phyloP scores from a whole-genome alignment of 2,113 vertebrate genomes.

The Erythrocebus patas region DNA sequence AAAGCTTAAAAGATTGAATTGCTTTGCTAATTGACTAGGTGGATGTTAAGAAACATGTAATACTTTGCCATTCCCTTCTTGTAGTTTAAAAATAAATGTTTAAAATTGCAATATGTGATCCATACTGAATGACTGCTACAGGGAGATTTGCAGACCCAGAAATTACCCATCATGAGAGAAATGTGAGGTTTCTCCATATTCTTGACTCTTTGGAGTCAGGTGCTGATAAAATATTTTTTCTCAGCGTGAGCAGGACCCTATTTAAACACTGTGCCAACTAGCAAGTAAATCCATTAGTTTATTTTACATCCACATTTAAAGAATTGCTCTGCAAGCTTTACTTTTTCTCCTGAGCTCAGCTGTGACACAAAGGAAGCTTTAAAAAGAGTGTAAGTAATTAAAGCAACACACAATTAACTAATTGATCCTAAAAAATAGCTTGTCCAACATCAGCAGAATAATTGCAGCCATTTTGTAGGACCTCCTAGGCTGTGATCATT shows the following conservation, averaged over 20 bases:
- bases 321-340: slow-evolving; percentile 46
- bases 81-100: neutral
- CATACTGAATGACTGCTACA: neutral
- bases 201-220: neutral
- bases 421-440: slow-evolving; percentile 14
- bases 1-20: neutral
- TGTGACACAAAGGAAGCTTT: neutral
- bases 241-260: slow-evolving; percentile 9
- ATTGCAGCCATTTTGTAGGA: neutral
- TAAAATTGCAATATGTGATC: neutral
- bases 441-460: neutral
- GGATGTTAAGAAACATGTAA: neutral
- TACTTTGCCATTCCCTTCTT: neutral
- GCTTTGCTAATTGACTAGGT: slow-evolving; percentile 1
- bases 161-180: neutral
- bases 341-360: slow-evolving; percentile 13
- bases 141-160: neutral
- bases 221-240: slow-evolving; percentile 7
- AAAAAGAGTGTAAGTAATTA: slow-evolving; percentile 22
- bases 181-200: neutral
- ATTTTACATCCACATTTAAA: neutral
- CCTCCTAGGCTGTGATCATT: neutral
- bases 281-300: slow-evolving; percentile 8
- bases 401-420: slow-evolving; percentile 48
- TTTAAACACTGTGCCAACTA: neutral